phyloP scores from a whole-genome alignment of 2,113 vertebrate species.

The Meriones unguiculatus region DNA sequence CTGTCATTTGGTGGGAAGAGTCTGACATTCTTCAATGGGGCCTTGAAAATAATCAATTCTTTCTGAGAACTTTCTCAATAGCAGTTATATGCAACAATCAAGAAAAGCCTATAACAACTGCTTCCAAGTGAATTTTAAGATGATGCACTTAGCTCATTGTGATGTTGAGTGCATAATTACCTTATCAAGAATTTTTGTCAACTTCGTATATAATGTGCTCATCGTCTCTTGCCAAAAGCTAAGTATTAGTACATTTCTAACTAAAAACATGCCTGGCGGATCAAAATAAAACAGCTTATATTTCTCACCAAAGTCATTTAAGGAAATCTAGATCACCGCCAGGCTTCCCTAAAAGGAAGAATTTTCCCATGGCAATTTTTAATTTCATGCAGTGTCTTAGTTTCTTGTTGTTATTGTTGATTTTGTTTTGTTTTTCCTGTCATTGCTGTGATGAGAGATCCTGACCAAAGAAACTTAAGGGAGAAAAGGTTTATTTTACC shows the following conservation, averaged over 20 bases:
- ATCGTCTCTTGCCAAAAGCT: conserved; percentile 3
- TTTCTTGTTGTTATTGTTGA: too few relatives aligned
- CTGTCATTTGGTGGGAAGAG: not conserved
- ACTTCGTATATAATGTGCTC: not conserved
- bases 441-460: not conserved
- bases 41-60: not conserved
- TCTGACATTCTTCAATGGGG: not conserved
- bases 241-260: not conserved
- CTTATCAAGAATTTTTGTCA: not conserved
- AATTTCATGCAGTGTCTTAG: not conserved
- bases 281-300: conserved; percentile 41
- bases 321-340: not conserved
- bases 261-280: not conserved
- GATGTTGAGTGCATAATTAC: not conserved
- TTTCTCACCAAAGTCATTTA: not conserved
- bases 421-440: not conserved
- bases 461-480: not conserved
- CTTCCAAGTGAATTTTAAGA: conserved; percentile 11
- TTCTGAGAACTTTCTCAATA: conserved; percentile 26
- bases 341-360: not conserved
- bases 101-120: not conserved
- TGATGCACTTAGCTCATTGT: not conserved
- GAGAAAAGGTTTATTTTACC: not conserved
- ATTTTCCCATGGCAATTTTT: conserved; percentile 13
- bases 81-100: not conserved